Base-by-base conservation (phyloP, 1,140 invertebrate genomes). In the Stenopsyche tienmushanensis region DNA sequence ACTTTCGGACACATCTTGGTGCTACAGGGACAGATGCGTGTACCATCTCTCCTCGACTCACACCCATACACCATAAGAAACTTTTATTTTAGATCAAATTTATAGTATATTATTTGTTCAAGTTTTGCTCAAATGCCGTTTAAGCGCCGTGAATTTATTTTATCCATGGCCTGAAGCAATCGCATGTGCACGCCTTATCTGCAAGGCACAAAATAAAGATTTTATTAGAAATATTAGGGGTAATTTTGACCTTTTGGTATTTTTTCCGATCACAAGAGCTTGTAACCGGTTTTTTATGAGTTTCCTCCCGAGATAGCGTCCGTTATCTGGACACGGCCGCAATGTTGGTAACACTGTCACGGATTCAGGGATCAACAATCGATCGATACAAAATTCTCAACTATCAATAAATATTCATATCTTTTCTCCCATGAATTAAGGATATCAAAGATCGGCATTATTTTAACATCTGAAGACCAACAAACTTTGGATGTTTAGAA, bases 271-370 rank as follows among this genome's bases (percentile, higher is more conserved):
- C 52, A 13, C 7, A 25, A 54, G 52, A 20, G 47, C 47, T 39
- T 57, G 54, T 57, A 57, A 41, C 34, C 42, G 25, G 57, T 60
- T 60, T 60, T 60, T 60, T 60, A 60, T 29, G 57, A 60, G 57
- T 60, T 60, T 60, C 57, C 57, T 60, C 41, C 57, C 42, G 17
- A 60, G 57, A 60, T 60, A 60, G 57, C 42, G 57, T n/a, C 23
- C 21, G 57, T 60, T 60, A 60, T 60, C 57, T 60, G 57, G 39
- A 60, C 57, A 60, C 57, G 57, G 57, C 44, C 57, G 24, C 57
- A 29, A 47, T 24, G 57, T 34, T 60, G 57, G 57, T 18, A 60
- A 60, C 57, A 60, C 57, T 15, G 21, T 9, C 29, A n/a, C 41
- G 34, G 17, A 29, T 25, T 34, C 54, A 44, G 54, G 54, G 54